Conservation (phyloP, 1,140 invertebrate genomes). For the Drosophila baimaii region DNA sequence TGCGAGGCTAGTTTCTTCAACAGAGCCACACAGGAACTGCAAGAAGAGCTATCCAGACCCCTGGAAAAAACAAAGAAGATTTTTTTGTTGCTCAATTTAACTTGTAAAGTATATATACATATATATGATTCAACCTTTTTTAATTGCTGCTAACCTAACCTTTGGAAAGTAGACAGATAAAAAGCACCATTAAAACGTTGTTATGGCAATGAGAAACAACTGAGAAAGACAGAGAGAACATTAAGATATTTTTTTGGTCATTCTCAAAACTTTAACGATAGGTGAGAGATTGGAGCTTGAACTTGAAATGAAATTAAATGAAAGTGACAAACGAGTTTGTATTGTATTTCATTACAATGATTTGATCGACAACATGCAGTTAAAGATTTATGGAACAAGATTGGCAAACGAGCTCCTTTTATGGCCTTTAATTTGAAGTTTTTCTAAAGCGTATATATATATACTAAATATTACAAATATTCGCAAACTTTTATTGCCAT, state of each 20-base stretch:
- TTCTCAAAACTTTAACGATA: conserved; percentile 29
- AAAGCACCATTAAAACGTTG: conserved; percentile 18
- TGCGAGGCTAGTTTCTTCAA: conserved; percentile 91
- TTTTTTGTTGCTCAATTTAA: background rate
- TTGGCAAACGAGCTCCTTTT: background rate
- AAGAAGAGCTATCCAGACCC: conserved; percentile 93
- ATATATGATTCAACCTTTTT: conserved; percentile 23
- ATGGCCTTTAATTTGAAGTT: background rate
- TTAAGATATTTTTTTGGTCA: conserved; percentile 14
- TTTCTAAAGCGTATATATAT: background rate
- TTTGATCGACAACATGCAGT: conserved; percentile 13
- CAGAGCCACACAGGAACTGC: conserved; percentile 91
- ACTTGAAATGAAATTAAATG: conserved; percentile 36
- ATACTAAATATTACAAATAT: too few relatives aligned
- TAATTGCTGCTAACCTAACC: conserved; percentile 17
- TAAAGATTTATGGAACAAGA: conserved; percentile 20
- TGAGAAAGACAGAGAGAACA: conserved; percentile 15
- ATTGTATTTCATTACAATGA: conserved; percentile 9
- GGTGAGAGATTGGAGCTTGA: conserved; percentile 25
- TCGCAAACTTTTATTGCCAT: background rate
- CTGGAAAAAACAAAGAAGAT: conserved; percentile 85
- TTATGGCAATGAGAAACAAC: conserved; percentile 1
- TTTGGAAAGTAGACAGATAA: conserved; percentile 10
- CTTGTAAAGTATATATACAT: background rate
- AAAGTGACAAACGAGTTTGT: conserved; percentile 36